phyloP scores from a whole-genome alignment of 2,797 vertebrate species.

The Epinephelus malabaricus region DNA sequence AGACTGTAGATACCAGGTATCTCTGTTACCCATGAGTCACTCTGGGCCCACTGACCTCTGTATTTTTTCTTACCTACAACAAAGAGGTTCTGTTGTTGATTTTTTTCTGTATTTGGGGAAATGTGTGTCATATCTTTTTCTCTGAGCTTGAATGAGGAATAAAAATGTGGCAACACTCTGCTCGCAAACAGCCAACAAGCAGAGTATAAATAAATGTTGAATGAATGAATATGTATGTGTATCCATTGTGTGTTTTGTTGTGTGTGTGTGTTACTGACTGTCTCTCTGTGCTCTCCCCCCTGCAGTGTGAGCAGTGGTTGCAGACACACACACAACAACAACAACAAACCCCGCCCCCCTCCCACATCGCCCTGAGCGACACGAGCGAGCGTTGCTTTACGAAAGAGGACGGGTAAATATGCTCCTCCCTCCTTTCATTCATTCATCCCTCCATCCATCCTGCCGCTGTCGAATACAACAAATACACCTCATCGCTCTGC shows the following conservation, averaged over 20 bases:
- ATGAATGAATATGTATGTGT: neutral
- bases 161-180: too few species aligned
- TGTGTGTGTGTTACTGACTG: constrained; percentile 65
- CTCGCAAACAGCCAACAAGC: too few species aligned
- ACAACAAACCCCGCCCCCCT: constrained; percentile 70
- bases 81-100: too few species aligned
- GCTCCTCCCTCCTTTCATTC: constrained; percentile 56
- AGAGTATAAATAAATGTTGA: too few species aligned
- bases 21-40: too few species aligned
- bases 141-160: too few species aligned
- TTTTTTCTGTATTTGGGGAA: too few species aligned
- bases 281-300: constrained; percentile 73
- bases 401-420: constrained; percentile 79
- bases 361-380: constrained; percentile 56
- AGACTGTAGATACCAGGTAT: too few species aligned
- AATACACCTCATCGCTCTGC: constrained; percentile 3
- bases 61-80: too few species aligned
- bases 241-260: constrained; percentile 5
- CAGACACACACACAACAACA: constrained; percentile 72
- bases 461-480: constrained; percentile 7
- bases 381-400: constrained; percentile 63
- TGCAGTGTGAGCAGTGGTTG: constrained; percentile 81
- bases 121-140: too few species aligned
- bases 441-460: constrained; percentile 9
- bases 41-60: too few species aligned